Evolutionary conservation across 35 echinoderm and acorn worm genomes (phyloP).

Genomic region (Holothuria glaberrima): DNA sequence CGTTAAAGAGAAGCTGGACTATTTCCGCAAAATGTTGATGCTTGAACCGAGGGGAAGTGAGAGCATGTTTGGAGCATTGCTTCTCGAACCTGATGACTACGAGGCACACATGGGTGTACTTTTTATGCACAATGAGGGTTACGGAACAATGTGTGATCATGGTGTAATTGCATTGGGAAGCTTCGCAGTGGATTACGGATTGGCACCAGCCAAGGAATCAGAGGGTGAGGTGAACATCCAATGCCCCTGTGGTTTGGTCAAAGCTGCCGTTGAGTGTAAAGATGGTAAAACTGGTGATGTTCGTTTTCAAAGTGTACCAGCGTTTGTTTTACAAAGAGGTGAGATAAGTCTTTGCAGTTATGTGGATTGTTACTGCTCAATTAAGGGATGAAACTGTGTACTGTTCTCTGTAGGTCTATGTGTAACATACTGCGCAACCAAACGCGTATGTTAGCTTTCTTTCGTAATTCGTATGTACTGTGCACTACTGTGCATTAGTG

Average conservation of each 20-base stretch:
- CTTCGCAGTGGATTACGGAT: conserved; percentile 44
- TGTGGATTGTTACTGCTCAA: too few species aligned
- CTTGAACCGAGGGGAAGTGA: conserved; percentile 81
- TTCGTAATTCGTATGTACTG: too few species aligned
- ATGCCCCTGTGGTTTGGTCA: conserved; percentile 61
- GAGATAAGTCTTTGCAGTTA: too few species aligned
- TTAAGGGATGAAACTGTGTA: too few species aligned
- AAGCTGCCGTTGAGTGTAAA: conserved; percentile 36
- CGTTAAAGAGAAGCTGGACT: conserved; percentile 71
- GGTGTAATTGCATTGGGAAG: conserved; percentile 27
- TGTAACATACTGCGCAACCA: too few species aligned
- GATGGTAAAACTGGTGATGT: conserved; percentile 26
- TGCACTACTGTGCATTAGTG: too few species aligned
- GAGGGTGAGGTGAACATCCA: conserved; percentile 52
- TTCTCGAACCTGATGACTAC: conserved; percentile 14
- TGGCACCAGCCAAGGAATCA: conserved; percentile 3
- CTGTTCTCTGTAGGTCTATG: too few species aligned
- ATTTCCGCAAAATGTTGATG: conserved; percentile 81
- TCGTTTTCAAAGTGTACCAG: conserved; percentile 47
- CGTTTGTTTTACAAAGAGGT: conserved; percentile 22
- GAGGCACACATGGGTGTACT: conserved; percentile 21
- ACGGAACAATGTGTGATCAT: conserved; percentile 60
- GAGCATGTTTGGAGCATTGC: conserved; percentile 81
- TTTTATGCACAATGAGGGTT: conserved; percentile 44
- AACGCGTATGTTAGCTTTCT: too few species aligned